Evolutionary conservation across 2,113 vertebrate genomes (phyloP).

Genomic region (Oncorhynchus clarkii): DNA sequence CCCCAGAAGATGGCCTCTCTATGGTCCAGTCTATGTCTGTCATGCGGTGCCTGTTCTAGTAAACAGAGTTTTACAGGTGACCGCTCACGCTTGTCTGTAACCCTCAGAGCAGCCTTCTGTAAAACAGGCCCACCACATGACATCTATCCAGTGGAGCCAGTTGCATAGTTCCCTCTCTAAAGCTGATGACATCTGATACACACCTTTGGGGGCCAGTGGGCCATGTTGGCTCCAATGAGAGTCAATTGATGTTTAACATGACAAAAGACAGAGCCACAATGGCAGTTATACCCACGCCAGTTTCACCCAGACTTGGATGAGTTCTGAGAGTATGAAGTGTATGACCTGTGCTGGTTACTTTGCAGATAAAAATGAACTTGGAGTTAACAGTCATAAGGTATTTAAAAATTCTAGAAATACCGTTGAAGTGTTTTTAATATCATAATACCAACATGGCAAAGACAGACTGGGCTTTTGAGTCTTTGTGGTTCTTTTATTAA

Average conservation of each 20-base stretch:
- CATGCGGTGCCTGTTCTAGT: too few species aligned
- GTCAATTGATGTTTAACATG: slow-evolving; percentile 44
- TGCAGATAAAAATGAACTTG: slow-evolving; percentile 1
- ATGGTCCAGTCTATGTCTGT: too few species aligned
- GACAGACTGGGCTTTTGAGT: neutral
- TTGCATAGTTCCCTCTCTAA: slow-evolving; percentile 45
- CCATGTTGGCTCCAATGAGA: slow-evolving; percentile 22
- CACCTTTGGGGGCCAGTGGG: slow-evolving; percentile 10
- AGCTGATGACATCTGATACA: slow-evolving; percentile 56
- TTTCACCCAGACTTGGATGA: slow-evolving; percentile 1
- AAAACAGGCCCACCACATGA: slow-evolving; percentile 41
- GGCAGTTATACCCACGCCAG: neutral
- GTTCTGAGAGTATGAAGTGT: neutral
- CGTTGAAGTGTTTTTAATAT: neutral
- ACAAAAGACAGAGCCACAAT: slow-evolving; percentile 31
- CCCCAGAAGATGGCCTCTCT: too few species aligned
- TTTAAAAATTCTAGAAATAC: neutral
- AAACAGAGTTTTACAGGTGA: too few species aligned
- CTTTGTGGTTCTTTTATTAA: neutral
- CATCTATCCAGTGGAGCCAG: slow-evolving; percentile 57
- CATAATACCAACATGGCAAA: too few species aligned
- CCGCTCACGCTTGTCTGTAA: neutral
- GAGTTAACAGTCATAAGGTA: slow-evolving; percentile 35
- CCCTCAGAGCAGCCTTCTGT: slow-evolving; percentile 54
- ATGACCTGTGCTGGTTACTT: slow-evolving; percentile 2